Evolutionary conservation across 1,140 invertebrate genomes (phyloP), one percentile per base, ranked within the genome.

Genomic region (Ostrea denselamellosa): DNA sequence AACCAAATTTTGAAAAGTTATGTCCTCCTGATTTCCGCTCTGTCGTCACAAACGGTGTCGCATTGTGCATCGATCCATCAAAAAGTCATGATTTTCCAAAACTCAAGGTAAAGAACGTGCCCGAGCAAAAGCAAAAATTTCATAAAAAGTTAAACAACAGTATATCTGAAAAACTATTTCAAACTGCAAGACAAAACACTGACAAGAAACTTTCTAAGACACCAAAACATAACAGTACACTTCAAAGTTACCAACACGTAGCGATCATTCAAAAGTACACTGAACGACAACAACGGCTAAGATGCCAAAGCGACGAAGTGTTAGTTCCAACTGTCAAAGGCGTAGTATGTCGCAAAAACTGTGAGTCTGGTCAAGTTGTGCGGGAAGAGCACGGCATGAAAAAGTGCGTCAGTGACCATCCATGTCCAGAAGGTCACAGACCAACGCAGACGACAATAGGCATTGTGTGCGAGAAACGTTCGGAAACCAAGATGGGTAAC

Each of bases 341-440:
- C 25, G 68, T 10, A 34, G 14, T 77, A 28, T 77, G 68, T 34
- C 22, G 68, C 4, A 77, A 25, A 34, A 10, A 77, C 34, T 77
- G 68, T 34, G 14, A 28, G 28, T 3, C 22, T 77, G 68, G 68
- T 34, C 68, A 77, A 77, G 28, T 25, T 5, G 22, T 77, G 12
- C 25, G 25, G 8, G 56, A 62, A 62, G 17, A 62, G 17, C 14
- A 34, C 4, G 28, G 68, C 14, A 34, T 25, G 7, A 77, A 25
- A 77, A 25, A 34, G 25, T 77, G 68, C 14, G 22, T 77, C 8
- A 34, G 28, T 25, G 52, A 17, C n/a, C 10, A 19, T 14, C 8
- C 14, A 19, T 83, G 82, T 83, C 82, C 82, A 28, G 52, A 53
- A 83, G 82, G 82, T 83, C 34, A 83, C 14, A 83, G 4, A 51